Conservation (phyloP, 2,113 vertebrate species). For the Cyanoramphus novaezelandiae region DNA sequence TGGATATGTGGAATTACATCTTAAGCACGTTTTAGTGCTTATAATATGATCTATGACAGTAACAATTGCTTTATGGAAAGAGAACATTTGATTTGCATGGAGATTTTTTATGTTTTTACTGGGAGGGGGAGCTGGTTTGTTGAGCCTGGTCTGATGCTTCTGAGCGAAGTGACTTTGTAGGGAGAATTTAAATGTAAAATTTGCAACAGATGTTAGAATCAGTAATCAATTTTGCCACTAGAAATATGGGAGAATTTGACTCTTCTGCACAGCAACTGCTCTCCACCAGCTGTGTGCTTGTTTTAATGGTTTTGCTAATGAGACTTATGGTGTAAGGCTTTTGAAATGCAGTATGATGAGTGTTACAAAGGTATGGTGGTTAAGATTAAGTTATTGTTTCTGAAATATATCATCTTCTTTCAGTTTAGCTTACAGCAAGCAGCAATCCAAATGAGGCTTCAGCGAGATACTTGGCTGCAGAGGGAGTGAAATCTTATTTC, state of each 20-base stretch:
- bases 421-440: not conserved
- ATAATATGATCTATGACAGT: not conserved
- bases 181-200: constrained; percentile 53
- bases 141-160: not conserved
- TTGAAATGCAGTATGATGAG: not conserved
- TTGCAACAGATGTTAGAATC: constrained; percentile 51
- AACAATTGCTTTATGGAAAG: not conserved
- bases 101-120: not conserved
- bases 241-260: constrained; percentile 48
- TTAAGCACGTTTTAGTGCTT: not conserved
- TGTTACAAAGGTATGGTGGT: not conserved
- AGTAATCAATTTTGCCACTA: constrained; percentile 51
- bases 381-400: not conserved
- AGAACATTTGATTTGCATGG: not conserved
- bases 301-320: constrained; percentile 50
- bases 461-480: not conserved
- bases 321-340: constrained; percentile 28
- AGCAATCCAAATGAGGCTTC: not conserved
- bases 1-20: not conserved
- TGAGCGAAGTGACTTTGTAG: constrained; percentile 20
- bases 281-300: constrained; percentile 40
- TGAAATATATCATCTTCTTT: not conserved
- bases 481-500: not conserved
- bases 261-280: constrained; percentile 9
- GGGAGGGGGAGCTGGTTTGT: not conserved